Percentiles rank a stretch among this genome's conserved stretches.
Evolutionary conservation across 2,797 vertebrate genomes (phyloP).

Genomic region (Danionella dracula): DNA sequence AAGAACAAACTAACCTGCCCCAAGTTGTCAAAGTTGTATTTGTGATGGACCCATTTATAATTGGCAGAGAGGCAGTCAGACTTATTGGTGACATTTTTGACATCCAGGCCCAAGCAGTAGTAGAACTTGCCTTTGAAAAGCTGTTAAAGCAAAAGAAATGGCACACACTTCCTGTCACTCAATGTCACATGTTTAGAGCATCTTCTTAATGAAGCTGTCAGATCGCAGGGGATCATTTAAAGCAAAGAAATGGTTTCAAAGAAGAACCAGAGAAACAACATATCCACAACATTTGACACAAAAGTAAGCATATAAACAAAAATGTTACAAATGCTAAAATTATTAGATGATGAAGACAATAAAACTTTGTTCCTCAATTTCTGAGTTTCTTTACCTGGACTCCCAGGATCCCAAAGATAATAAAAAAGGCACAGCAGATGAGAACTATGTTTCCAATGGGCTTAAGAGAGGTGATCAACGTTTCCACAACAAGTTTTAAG

Average conservation of each 20-base stretch:
- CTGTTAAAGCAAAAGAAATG: slow-evolving; percentile 61
- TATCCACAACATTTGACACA: no score
- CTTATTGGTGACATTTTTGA: slow-evolving; percentile 93
- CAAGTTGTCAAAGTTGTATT: slow-evolving; percentile 98
- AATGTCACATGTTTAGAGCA: background rate
- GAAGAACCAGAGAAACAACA: background rate
- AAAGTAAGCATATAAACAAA: no score
- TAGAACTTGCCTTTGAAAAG: slow-evolving; percentile 99
- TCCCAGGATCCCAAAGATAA: slow-evolving; percentile 96
- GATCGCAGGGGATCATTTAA: background rate
- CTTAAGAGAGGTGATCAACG: slow-evolving; percentile 94
- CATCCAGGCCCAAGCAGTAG: slow-evolving; percentile 87
- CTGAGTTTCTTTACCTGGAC: slow-evolving; percentile 78
- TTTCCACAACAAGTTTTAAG: slow-evolving; percentile 95
- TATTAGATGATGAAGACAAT: no score
- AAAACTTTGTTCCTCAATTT: no score
- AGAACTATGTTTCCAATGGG: slow-evolving; percentile 97
- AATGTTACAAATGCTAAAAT: no score
- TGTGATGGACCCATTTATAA: slow-evolving; percentile 97
- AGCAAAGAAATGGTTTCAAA: slow-evolving; percentile 11
- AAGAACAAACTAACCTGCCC: slow-evolving; percentile 78
- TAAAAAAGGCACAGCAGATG: slow-evolving; percentile 98
- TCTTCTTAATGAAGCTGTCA: slow-evolving; percentile 22
- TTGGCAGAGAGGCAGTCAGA: slow-evolving; percentile 89
- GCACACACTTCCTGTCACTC: slow-evolving; percentile 7